Conservation (phyloP, 2,113 vertebrate species). For the Shinisaurus crocodilurus region DNA sequence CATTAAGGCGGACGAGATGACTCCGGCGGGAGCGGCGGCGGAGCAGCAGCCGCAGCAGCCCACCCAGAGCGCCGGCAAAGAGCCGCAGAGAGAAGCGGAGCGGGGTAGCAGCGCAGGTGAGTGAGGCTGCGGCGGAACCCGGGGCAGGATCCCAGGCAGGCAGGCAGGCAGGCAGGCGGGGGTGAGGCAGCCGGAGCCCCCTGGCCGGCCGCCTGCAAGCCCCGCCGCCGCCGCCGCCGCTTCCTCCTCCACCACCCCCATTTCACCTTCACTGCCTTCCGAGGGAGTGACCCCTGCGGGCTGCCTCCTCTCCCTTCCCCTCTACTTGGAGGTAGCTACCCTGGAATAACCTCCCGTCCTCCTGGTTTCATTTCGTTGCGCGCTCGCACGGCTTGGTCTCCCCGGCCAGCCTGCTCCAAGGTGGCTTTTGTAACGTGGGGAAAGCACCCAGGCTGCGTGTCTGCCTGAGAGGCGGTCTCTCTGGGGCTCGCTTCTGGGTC, state of each 20-base stretch:
- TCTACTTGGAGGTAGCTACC: background rate
- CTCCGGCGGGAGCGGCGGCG: slow-evolving; percentile 63
- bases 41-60: slow-evolving; percentile 46
- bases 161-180: too few species aligned
- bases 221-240: too few species aligned
- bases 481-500: background rate
- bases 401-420: background rate
- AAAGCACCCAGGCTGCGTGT: background rate
- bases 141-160: too few species aligned
- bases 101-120: slow-evolving; percentile 25
- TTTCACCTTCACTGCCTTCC: background rate
- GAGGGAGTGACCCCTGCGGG: background rate
- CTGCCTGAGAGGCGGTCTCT: too few species aligned
- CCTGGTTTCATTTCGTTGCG: too few species aligned
- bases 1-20: slow-evolving; percentile 91
- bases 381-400: too few species aligned
- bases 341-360: background rate
- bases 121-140: slow-evolving; percentile 15
- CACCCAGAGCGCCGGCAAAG: background rate
- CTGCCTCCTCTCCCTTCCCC: background rate
- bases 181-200: too few species aligned
- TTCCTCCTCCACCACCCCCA: too few species aligned
- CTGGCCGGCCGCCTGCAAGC: too few species aligned
- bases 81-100: slow-evolving; percentile 2
- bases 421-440: too few species aligned